Evolutionary conservation across 2,888 invertebrate species (phyloP), one percentile per base, ranked within the genome.

Genomic region (Eupithecia abbreviata): DNA sequence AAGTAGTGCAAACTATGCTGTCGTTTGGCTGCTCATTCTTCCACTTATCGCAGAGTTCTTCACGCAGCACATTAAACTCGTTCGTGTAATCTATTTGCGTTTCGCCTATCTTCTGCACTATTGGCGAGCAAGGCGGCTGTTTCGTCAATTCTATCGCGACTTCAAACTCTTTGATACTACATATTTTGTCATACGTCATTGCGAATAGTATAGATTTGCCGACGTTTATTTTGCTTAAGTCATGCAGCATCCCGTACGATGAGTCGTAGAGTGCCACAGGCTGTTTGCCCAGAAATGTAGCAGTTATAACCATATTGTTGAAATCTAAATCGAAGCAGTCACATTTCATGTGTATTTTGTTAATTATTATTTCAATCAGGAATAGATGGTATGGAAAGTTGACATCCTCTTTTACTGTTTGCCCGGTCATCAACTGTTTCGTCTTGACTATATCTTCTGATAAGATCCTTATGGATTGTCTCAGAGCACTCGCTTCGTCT

Each of bases 311-410:
- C 73, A 95, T 87, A 84, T 94, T 94, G 77, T 93, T 93, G 76
- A 86, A 90, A 83, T 93, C 92, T 65, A 94, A 84, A 78, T 94
- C 92, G 79, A 94, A 94, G 84, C 94, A 94, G 81, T 95, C 94
- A 81, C 94, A 95, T 79, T 94, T 95, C 94, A 94, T 94, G 78
- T 93, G 90, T 76, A 95, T 94, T 87, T 92, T 94, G 83, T 94
- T 95, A 58, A 95, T 87, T 62, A 95, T 90, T 58, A 95, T 85
- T 89, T 95, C 94, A 51, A 94, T 88, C 42, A 95, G 85, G 82
- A 95, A 95, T 43, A 95, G 85, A 76, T 94, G 94, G 82, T 94
- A 94, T 2, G 94, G 94, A 80, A 93, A 93, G 82, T 90, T 90
- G 0, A 89, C 86, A 55, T 92, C 90, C 80, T 90, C 89, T 43